Percentiles rank a stretch among this genome's conserved stretches.
phyloP scores from a whole-genome alignment of 2,888 invertebrate genomes.

The Mamestra brassicae region DNA sequence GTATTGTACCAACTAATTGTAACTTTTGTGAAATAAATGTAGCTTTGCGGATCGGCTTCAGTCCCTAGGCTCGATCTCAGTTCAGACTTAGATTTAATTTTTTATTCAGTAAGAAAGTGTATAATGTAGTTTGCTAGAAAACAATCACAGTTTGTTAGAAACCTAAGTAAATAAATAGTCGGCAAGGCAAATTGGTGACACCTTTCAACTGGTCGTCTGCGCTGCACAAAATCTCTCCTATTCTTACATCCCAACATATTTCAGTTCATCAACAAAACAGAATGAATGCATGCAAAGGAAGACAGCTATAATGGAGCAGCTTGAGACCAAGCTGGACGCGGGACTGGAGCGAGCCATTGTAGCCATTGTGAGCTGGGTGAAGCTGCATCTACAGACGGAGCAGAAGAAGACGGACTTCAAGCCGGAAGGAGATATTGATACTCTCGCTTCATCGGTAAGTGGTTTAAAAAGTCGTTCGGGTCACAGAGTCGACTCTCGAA shows the following conservation, averaged over 20 bases:
- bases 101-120: no score
- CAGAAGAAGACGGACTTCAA: slow-evolving; percentile 99
- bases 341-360: slow-evolving; percentile 96
- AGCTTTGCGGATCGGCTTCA: no score
- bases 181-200: slow-evolving; percentile 18
- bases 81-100: no score
- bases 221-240: neutral
- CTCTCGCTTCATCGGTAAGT: slow-evolving; percentile 95
- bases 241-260: slow-evolving; percentile 29
- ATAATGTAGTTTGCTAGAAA: neutral
- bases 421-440: slow-evolving; percentile 96
- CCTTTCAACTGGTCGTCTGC: slow-evolving; percentile 20
- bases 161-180: neutral
- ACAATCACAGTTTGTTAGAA: neutral
- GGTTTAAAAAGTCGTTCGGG: neutral
- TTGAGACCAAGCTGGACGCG: slow-evolving; percentile 97
- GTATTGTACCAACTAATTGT: no score
- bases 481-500: neutral
- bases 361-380: slow-evolving; percentile 97
- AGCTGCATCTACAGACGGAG: slow-evolving; percentile 96
- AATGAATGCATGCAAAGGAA: slow-evolving; percentile 97
- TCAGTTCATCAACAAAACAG: slow-evolving; percentile 96
- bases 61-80: no score
- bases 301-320: slow-evolving; percentile 95
- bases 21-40: no score